Conservation (phyloP, 2,888 invertebrate genomes). For the Drosophila borborema region DNA sequence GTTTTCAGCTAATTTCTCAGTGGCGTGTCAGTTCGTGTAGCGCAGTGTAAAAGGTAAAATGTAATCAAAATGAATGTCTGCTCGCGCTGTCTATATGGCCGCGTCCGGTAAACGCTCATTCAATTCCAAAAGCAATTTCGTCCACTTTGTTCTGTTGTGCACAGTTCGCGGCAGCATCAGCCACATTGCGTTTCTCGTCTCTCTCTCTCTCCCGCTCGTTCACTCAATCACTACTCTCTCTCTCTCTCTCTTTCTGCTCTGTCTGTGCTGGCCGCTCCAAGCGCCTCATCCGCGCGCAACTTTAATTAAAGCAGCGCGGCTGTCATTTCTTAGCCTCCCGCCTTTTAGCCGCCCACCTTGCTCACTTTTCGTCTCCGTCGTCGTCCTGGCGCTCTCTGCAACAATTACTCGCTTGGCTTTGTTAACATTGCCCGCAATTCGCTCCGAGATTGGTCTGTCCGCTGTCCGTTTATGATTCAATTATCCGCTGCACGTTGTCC, state of each 20-base stretch:
- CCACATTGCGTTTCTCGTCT: conserved; percentile 76
- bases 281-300: conserved; percentile 62
- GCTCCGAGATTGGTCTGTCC: conserved; percentile 42
- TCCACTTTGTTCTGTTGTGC: conserved; percentile 79
- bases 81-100: conserved; percentile 22
- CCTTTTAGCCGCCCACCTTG: conserved; percentile 5
- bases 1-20: conserved; percentile 41
- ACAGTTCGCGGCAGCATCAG: conserved; percentile 76
- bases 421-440: conserved; percentile 70
- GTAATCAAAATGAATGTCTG: conserved; percentile 69
- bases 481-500: conserved; percentile 50
- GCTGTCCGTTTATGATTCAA: conserved; percentile 63
- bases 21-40: conserved; percentile 36
- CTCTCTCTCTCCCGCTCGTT: conserved; percentile 5
- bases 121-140: conserved; percentile 77
- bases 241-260: conserved; percentile 35
- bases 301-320: conserved; percentile 78
- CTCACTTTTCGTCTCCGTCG: not conserved
- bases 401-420: conserved; percentile 80
- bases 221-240: not conserved
- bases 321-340: conserved; percentile 71
- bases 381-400: conserved; percentile 40
- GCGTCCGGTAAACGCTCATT: conserved; percentile 52
- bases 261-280: conserved; percentile 38
- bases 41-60: conserved; percentile 57